Percentiles rank a stretch among this genome's conserved stretches.
phyloP scores from a whole-genome alignment of 2,888 invertebrate genomes.

The Pammene aurita region DNA sequence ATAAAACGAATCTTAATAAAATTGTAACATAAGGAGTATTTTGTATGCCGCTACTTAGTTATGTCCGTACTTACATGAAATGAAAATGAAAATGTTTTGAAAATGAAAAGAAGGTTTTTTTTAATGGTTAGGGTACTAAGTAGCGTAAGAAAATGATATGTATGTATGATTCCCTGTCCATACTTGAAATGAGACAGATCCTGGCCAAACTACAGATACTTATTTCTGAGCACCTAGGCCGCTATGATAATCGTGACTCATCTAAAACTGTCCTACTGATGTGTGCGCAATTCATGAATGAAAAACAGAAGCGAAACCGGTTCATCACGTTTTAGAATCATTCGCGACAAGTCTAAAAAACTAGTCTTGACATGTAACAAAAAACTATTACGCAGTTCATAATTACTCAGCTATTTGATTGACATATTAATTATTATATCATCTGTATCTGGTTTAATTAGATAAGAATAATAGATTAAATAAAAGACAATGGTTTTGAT shows the following conservation, averaged over 20 bases:
- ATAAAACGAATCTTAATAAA: no score
- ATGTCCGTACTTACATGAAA: no score
- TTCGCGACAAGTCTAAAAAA: neutral
- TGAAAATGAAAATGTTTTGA: no score
- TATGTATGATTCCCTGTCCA: no score
- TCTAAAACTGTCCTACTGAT: neutral
- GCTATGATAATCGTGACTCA: neutral
- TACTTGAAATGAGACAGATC: no score
- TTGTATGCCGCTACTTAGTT: no score
- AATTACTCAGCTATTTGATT: neutral
- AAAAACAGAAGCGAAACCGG: neutral
- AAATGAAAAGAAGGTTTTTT: no score
- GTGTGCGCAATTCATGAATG: constrained; percentile 2
- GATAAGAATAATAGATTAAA: constrained; percentile 1
- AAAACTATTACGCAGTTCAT: constrained; percentile 5
- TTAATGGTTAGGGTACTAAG: no score
- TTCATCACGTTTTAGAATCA: neutral
- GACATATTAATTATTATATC: constrained; percentile 16
- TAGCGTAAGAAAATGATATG: no score
- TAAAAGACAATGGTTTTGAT: neutral
- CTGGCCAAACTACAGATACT: no score
- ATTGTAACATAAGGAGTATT: no score
- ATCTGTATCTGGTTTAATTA: neutral
- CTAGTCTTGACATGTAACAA: neutral
- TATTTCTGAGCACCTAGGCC: no score